Conservation (phyloP, 2,797 vertebrate species). For the Agapornis canus region DNA sequence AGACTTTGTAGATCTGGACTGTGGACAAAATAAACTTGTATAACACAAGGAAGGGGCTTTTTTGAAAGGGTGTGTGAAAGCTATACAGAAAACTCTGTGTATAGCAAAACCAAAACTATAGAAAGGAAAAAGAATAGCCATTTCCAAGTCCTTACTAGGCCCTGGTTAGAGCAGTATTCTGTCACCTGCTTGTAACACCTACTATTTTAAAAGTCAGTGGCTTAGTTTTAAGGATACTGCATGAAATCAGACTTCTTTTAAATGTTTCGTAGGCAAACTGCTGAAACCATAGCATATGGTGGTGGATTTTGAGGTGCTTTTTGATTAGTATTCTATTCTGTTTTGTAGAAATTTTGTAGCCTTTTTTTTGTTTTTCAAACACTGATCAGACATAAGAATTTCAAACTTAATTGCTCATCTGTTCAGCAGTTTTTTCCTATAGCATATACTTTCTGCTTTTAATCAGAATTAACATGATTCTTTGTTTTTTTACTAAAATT, state of each 20-base stretch:
- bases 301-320: background rate
- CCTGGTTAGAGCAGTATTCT: background rate
- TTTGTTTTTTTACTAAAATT: background rate
- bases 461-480: background rate
- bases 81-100: background rate
- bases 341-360: background rate
- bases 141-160: background rate
- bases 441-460: background rate
- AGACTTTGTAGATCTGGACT: background rate
- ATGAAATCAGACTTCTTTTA: background rate
- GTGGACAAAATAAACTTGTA: background rate
- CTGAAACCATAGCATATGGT: background rate
- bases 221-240: background rate
- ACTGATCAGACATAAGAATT: background rate
- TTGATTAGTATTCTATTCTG: background rate
- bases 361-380: background rate
- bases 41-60: fast-evolving
- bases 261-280: background rate
- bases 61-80: background rate
- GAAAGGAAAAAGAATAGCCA: background rate
- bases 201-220: background rate
- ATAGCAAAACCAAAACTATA: background rate
- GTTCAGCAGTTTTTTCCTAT: background rate
- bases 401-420: background rate
- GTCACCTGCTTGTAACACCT: background rate